Conservation (phyloP, 1,140 invertebrate genomes). For the Dreissena polymorpha region DNA sequence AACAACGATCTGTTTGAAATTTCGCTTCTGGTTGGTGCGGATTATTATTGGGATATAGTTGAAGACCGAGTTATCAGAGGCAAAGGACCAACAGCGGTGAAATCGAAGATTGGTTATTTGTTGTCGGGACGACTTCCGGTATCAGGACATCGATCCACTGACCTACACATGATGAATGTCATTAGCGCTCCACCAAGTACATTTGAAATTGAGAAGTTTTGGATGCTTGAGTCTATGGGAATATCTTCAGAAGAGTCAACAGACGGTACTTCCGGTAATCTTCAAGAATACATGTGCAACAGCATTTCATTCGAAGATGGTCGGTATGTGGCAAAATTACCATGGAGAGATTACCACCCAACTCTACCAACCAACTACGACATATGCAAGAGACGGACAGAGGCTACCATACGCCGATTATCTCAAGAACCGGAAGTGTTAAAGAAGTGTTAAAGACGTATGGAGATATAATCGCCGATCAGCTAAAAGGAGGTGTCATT, state of each 20-base stretch:
- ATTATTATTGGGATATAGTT: conserved; percentile 9
- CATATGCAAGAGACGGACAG: conserved; percentile 3
- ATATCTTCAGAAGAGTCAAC: not conserved
- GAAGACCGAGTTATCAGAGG: not conserved
- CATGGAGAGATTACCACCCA: conserved; percentile 27
- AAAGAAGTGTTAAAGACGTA: conserved; percentile 27
- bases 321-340: conserved; percentile 14
- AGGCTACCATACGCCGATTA: conserved; percentile 7
- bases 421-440: not conserved
- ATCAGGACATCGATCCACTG: not conserved
- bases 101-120: conserved; percentile 11
- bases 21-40: conserved; percentile 4
- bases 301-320: conserved; percentile 13
- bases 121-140: not conserved
- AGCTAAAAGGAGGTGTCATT: conserved; percentile 15
- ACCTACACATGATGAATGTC: conserved; percentile 14
- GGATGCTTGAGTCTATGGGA: conserved; percentile 6
- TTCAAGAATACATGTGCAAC: not conserved
- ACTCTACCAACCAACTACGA: conserved; percentile 31
- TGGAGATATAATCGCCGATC: conserved; percentile 15
- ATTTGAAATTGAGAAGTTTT: conserved; percentile 1
- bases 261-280: conserved; percentile 6
- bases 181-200: conserved; percentile 3
- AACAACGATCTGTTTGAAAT: conserved; percentile 10
- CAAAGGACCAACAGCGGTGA: conserved; percentile 20